Evolutionary conservation across 1,140 invertebrate species (phyloP), one percentile per base, ranked within the genome.

Genomic region (Drosophila fuyamai): DNA sequence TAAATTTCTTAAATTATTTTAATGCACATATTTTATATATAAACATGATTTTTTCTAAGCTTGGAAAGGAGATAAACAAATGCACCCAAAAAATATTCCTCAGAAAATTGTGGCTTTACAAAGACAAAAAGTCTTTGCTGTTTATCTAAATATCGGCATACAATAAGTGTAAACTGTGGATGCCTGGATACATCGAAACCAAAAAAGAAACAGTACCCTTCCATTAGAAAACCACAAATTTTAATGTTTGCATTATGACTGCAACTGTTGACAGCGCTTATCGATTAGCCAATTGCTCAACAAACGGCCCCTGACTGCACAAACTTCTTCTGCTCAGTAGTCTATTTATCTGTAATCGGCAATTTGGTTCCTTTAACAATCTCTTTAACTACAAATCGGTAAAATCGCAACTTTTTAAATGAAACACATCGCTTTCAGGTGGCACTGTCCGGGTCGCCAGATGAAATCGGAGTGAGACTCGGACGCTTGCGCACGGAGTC

Each of bases 341-440:
- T 35, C n/a, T 35, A 29, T 51, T 51, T 9, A 50, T n/a, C 8
- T 13, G 27, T 50, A 32, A 35, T 51, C 48, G 48, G 9, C 35
- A 51, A 51, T 51, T 51, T 51, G 8, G 48, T 12, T 51, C 4
- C 48, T 14, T 10, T 14, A 35, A 51, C 27, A 35, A 51, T 51
- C 1, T 38, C 10, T 12, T 4, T 38, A 38, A 38, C 36, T 38
- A 38, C 36, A 38, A 4, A 12, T 9, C 4, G 36, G 10, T 38
- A 12, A 38, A 38, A 12, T 4, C 12, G 9, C 9, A 51, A 51
- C 29, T 35, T 48, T 9, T 14, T 13, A 48, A 29, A 48, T 3
- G 29, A 6, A 47, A 13, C 23, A 18, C 18, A 13, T 23, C 27
- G 7, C 6, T 9, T 14, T 32, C 16, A 51, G 29, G n/a, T 10